phyloP scores from a whole-genome alignment of 2,888 invertebrate genomes.

The Lasioglossum oenotherae region DNA sequence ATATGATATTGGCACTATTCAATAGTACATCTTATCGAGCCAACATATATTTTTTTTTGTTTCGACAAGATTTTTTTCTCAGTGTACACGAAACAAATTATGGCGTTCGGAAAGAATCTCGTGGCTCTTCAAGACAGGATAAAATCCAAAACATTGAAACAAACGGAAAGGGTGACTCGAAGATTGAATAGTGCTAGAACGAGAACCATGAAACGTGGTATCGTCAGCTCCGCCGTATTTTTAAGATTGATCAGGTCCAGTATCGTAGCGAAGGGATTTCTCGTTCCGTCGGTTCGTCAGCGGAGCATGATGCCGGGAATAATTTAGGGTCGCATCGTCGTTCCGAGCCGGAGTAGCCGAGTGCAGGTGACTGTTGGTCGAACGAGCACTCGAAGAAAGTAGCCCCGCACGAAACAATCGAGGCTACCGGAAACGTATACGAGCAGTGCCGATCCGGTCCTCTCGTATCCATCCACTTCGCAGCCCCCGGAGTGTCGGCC shows the following conservation, averaged over 20 bases:
- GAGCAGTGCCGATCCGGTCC: constrained; percentile 29
- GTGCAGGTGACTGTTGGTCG: constrained; percentile 33
- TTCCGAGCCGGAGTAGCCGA: background rate
- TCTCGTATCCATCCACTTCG: constrained; percentile 66
- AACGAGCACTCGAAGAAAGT: constrained; percentile 62
- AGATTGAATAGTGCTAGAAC: background rate
- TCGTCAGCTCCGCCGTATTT: background rate
- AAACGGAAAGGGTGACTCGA: background rate
- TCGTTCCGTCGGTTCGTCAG: background rate
- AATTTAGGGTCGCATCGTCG: background rate
- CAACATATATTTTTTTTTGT: too few relatives aligned
- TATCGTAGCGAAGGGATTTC: background rate
- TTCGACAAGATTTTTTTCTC: too few relatives aligned
- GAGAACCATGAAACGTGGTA: background rate
- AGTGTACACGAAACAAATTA: background rate
- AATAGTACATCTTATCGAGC: too few relatives aligned
- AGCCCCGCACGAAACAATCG: constrained; percentile 65
- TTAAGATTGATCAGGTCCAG: background rate
- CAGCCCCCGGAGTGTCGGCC: constrained; percentile 61
- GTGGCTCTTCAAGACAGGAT: background rate
- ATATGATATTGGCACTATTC: too few relatives aligned
- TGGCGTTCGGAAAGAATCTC: background rate
- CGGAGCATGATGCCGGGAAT: background rate
- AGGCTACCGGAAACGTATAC: constrained; percentile 35
- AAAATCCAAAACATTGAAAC: background rate